Evolutionary conservation across 1,140 invertebrate species (phyloP).

Genomic region (Drosophila takahashii): DNA sequence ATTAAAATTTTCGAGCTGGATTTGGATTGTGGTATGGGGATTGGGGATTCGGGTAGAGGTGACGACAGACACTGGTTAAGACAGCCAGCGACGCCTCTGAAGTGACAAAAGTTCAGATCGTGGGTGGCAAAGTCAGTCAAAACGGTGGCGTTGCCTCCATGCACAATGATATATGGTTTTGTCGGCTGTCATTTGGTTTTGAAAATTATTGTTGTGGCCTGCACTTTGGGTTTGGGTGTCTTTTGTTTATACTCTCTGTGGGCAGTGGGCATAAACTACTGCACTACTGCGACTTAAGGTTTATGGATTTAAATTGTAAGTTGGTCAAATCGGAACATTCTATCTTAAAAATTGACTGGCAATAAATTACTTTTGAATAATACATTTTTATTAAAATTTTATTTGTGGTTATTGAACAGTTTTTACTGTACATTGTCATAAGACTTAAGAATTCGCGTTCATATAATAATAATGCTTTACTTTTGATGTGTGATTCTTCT

Average conservation of each 20-base stretch:
- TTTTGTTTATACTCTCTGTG: constrained; percentile 33
- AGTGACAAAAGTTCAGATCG: constrained; percentile 81
- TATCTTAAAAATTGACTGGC: too few species aligned
- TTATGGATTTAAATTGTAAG: neutral
- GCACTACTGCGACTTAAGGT: neutral
- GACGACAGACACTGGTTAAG: constrained; percentile 67
- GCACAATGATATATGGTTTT: constrained; percentile 80
- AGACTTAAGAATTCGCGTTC: neutral
- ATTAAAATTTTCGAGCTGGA: constrained; percentile 59
- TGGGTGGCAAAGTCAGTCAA: constrained; percentile 77
- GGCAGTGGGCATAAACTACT: neutral
- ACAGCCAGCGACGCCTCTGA: constrained; percentile 73
- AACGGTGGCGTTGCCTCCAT: constrained; percentile 53
- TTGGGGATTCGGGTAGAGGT: constrained; percentile 2
- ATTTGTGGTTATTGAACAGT: too few species aligned
- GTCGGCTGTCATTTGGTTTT: constrained; percentile 81
- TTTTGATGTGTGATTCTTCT: too few species aligned
- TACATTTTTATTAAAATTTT: too few species aligned
- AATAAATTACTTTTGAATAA: too few species aligned
- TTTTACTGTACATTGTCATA: neutral
- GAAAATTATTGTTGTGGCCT: constrained; percentile 78
- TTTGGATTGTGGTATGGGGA: neutral
- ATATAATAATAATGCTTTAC: too few species aligned
- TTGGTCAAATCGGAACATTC: neutral
- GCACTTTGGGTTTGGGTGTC: constrained; percentile 58